A percentile compares a stretch with the other conserved stretches of the same genome.
Evolutionary conservation across 2,888 invertebrate species (phyloP).

Genomic region (Microctonus brassicae): DNA sequence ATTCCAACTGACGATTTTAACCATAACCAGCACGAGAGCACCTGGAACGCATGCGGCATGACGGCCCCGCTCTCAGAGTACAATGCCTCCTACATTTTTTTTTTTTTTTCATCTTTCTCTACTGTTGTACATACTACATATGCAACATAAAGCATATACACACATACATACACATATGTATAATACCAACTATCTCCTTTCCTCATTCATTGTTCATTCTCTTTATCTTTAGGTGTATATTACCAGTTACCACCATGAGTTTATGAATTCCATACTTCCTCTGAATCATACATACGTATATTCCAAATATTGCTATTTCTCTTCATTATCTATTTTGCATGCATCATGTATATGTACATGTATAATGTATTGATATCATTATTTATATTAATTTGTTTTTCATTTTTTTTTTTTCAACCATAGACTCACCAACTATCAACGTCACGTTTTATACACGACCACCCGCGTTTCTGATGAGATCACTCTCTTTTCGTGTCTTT

Average conservation of each 20-base stretch:
- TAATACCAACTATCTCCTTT: too few relatives aligned
- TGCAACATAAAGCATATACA: neutral
- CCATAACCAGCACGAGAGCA: constrained; percentile 49
- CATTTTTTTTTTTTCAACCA: neutral
- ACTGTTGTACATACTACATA: neutral
- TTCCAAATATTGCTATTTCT: neutral
- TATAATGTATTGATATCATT: too few relatives aligned
- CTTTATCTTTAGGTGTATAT: too few relatives aligned
- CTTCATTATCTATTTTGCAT: neutral
- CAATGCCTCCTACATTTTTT: constrained; percentile 54
- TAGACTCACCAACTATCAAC: neutral
- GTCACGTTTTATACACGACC: neutral
- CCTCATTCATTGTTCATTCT: too few relatives aligned
- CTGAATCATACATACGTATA: too few relatives aligned
- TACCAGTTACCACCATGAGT: too few relatives aligned
- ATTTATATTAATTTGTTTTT: neutral
- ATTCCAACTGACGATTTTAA: constrained; percentile 49
- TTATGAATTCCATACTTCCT: too few relatives aligned
- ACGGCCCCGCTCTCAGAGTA: constrained; percentile 51
- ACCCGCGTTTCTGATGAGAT: neutral
- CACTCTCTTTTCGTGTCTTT: neutral
- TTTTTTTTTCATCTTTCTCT: constrained; percentile 29
- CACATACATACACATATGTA: too few relatives aligned
- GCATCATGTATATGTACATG: neutral
- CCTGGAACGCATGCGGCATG: constrained; percentile 55